Conservation (phyloP, 1,140 invertebrate species). For the Drosophila cardini region DNA sequence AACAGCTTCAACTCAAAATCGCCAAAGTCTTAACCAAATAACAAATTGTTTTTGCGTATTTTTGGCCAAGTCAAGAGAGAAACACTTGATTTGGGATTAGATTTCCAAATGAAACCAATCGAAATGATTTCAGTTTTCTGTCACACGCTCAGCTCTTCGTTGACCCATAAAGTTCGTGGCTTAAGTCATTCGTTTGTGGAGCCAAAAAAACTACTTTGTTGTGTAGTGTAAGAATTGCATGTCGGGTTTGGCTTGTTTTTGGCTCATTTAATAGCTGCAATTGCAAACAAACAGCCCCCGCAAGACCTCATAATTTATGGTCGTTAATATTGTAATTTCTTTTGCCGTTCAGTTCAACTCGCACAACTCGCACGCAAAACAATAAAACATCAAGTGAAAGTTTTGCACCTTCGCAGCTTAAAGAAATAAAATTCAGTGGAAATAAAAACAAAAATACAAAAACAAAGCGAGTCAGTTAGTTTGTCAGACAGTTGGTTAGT, state of each 20-base stretch:
- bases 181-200: constrained; percentile 17
- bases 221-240: constrained; percentile 43
- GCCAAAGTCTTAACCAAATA: not conserved
- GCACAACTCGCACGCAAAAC: constrained; percentile 78
- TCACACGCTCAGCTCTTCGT: not conserved
- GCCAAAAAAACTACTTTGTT: constrained; percentile 9
- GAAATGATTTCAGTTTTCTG: constrained; percentile 11
- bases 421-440: constrained; percentile 48
- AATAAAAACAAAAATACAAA: constrained; percentile 39
- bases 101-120: constrained; percentile 1
- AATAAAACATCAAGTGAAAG: constrained; percentile 78
- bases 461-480: constrained; percentile 50
- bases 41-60: not conserved
- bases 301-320: constrained; percentile 72
- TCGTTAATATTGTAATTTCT: constrained; percentile 81
- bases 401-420: constrained; percentile 70
- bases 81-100: not conserved
- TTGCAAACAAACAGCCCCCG: constrained; percentile 54
- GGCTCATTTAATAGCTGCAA: constrained; percentile 68
- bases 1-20: not conserved
- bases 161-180: constrained; percentile 17
- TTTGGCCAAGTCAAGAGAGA: not conserved
- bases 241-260: constrained; percentile 40
- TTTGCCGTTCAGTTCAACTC: constrained; percentile 41
- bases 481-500: constrained; percentile 55